phyloP scores from a whole-genome alignment of 2,888 invertebrate genomes.

The Cryptocheilus praepositus region DNA sequence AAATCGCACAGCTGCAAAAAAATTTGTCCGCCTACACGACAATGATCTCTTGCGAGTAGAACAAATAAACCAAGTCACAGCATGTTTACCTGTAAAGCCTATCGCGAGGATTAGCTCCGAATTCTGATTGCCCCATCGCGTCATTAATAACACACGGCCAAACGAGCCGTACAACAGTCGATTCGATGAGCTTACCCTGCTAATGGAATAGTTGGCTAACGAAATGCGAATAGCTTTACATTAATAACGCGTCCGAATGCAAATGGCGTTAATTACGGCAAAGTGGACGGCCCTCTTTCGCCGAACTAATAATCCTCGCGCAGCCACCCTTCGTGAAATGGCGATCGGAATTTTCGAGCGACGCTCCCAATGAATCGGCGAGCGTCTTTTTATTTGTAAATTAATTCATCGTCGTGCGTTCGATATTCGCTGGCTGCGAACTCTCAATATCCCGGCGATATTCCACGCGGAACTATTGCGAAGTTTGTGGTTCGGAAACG shows the following conservation, averaged over 20 bases:
- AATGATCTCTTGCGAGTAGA: slow-evolving; percentile 11
- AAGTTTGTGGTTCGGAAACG: too few relatives aligned
- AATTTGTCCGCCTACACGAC: too few relatives aligned
- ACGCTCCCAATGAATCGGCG: too few relatives aligned
- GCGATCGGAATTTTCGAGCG: background rate
- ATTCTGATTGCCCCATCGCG: slow-evolving; percentile 27
- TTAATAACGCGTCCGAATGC: slow-evolving; percentile 8
- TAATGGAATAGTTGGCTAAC: slow-evolving; percentile 24
- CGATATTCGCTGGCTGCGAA: background rate
- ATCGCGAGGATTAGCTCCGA: slow-evolving; percentile 20
- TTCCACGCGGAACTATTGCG: too few relatives aligned
- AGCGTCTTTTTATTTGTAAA: background rate
- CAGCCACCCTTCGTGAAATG: too few relatives aligned
- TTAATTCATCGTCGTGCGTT: background rate
- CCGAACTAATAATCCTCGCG: too few relatives aligned
- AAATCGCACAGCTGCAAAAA: too few relatives aligned
- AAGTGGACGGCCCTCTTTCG: too few relatives aligned
- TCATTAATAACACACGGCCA: slow-evolving; percentile 24
- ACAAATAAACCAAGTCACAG: slow-evolving; percentile 18
- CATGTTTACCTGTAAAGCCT: slow-evolving; percentile 15
- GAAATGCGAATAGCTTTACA: slow-evolving; percentile 21
- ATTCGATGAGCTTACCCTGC: slow-evolving; percentile 13
- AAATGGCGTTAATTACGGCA: slow-evolving; percentile 11
- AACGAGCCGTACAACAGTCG: slow-evolving; percentile 3
- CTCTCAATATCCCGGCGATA: too few relatives aligned